Evolutionary conservation across 2,113 vertebrate genomes (phyloP), one percentile per base, ranked within the genome.

Genomic region (Dromiciops gliroides): DNA sequence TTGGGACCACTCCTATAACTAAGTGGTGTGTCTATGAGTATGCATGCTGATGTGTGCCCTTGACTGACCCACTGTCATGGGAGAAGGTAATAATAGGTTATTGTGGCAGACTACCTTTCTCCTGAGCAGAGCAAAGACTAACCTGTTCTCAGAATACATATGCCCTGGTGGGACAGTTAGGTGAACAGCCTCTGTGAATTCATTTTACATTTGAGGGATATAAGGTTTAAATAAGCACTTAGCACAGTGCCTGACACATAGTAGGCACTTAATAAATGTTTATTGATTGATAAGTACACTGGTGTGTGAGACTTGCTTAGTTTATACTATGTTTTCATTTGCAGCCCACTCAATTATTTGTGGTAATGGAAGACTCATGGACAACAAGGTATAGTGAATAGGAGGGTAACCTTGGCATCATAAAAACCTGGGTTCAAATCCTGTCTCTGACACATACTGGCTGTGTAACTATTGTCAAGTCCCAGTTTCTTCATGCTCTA

Each of bases 41-140:
- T 92, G 51, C 24, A 9, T 56, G 52, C 51, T 95, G 51, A 83
- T 92, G 31, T 51, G 56, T 92, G 89, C 28, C 90, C 92, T 97
- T 89, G 94, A 48, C 28, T 95, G 92, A 96, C 56, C 90, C 28
- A n/a, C 37, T 91, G 8, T 94, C 51, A 48, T 8, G 53, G 37
- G 50, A 51, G 95, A 90, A 96, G 89, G 56, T 67, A 52, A 92
- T 14, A 60, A 50, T 47, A 67, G 5, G 19, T 89, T 19, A 53
- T 22, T 95, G 25, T 91, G 53, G n/a, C 19, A 95, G 89, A 22
- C 3, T 50, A 67, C 19, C 14, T 94, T 93, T 90, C 91, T 90
- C 51, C 47, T 95, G 44, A n/a, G 24, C 48, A 90, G 0, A 37
- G 92, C 53, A 53, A 51, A 53, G 95, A 90, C 16, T 44, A 51